Evolutionary conservation across 1,140 invertebrate genomes (phyloP), one percentile per base, ranked within the genome.

Genomic region (Aradophagus sp.): DNA sequence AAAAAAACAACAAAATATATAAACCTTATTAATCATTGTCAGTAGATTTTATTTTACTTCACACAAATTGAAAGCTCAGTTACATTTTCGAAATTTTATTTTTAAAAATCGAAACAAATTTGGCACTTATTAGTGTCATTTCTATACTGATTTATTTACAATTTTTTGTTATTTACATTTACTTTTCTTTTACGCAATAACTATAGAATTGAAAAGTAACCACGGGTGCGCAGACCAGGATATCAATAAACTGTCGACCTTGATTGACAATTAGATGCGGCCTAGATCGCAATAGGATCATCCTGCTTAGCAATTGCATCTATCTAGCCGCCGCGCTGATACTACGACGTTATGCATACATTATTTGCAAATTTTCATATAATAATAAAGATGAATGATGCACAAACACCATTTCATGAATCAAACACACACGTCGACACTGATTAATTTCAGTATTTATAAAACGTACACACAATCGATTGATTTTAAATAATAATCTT

Each of bases 211-310:
- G 58, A 63, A 73, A 73, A 58, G 52, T 47, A 32, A 62, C 34
- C 26, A 67, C 56, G 56, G 56, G 55, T 66, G 34, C 17, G 36
- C 69, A 45, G 29, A 67, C 69, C 69, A 73, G 69, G 70, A 73
- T 73, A 68, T 68, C 70, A 73, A 68, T 73, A 53, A 50, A 74
- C 36, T 27, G 70, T 41, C 45, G 56, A 80, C 76, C 73, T 77
- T 77, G 47, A 63, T 75, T 66, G 67, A 73, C 71, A 74, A 78
- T 77, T 74, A 74, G 44, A 63, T 35, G 55, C 61, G 75, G 66
- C 74, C 74, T 75, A 76, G 61, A 75, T 77, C 73, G 74, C 76
- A 80, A 80, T 77, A 76, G 75, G 74, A 75, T 72, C 77, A 78
- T 80, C 79, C 78, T 81, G 77, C 61, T 77, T 74, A 70, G 62